These are phyloP conservation scores for Elegia similella DNA, from an alignment of 2,888 invertebrate species.

Conservation along the genomic window DNA sequence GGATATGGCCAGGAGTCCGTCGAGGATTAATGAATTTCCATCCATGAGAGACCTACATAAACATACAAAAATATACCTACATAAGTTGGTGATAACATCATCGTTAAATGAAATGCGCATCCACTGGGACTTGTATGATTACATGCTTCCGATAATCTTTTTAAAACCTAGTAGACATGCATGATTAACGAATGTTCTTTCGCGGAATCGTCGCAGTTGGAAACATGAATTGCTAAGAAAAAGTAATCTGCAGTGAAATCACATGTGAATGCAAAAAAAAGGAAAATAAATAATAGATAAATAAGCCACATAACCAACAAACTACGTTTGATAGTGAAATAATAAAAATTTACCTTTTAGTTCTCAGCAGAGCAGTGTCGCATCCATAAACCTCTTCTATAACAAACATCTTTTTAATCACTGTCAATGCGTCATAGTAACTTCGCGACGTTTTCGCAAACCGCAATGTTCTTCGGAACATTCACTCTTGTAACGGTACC, in stretches of 20 bases:
- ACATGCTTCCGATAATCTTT: slow-evolving; percentile 59
- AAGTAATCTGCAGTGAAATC: slow-evolving; percentile 78
- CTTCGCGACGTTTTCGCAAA: slow-evolving; percentile 25
- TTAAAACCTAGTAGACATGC: slow-evolving; percentile 54
- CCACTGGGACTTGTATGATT: slow-evolving; percentile 46
- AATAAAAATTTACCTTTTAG: slow-evolving; percentile 62
- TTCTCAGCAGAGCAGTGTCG: slow-evolving; percentile 39
- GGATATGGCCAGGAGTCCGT: slow-evolving; percentile 1
- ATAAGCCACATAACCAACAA: slow-evolving; percentile 77
- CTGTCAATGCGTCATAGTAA: slow-evolving; percentile 27
- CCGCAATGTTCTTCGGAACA: neutral
- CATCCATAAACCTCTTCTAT: slow-evolving; percentile 48
- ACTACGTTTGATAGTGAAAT: slow-evolving; percentile 57
- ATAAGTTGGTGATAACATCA: slow-evolving; percentile 2
- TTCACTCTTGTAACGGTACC: neutral
- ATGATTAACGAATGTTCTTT: slow-evolving; percentile 32
- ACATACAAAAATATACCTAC: slow-evolving; percentile 1
- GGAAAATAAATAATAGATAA: slow-evolving; percentile 74
- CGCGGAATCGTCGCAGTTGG: slow-evolving; percentile 24
- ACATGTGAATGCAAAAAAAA: slow-evolving; percentile 79
- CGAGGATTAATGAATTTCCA: slow-evolving; percentile 2
- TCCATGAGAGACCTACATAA: slow-evolving; percentile 7
- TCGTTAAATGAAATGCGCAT: slow-evolving; percentile 75
- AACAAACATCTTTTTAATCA: slow-evolving; percentile 35
- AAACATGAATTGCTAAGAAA: slow-evolving; percentile 73